These are phyloP conservation scores for Rutpela maculata DNA, from an alignment of 2,888 invertebrate genomes.

Conservation along the genomic window DNA sequence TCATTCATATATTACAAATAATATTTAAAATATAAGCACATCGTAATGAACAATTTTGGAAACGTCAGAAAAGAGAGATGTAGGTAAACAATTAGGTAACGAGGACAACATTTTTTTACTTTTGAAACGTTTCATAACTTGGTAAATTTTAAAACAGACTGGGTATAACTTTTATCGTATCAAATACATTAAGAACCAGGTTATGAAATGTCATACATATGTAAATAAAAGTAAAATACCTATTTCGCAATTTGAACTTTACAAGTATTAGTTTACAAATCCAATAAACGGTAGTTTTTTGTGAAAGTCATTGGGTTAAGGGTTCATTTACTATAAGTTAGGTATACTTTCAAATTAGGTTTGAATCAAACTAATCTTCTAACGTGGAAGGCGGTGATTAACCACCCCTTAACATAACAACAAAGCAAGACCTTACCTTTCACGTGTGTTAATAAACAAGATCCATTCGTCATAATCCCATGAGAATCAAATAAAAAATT, in stretches of 20 bases:
- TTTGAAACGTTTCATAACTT: no score
- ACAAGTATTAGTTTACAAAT: background rate
- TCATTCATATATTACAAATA: no score
- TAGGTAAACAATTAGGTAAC: no score
- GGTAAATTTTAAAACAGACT: no score
- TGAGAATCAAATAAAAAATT: conserved; percentile 43
- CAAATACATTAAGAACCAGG: background rate
- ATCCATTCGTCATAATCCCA: conserved; percentile 57
- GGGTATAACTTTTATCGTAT: background rate
- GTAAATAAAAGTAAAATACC: background rate
- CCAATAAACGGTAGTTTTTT: background rate
- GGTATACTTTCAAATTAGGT: no score
- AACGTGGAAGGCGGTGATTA: background rate
- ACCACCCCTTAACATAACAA: background rate
- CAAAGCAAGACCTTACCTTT: conserved; percentile 45
- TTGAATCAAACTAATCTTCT: no score
- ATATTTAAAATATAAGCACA: no score
- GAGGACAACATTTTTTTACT: no score
- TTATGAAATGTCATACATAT: background rate
- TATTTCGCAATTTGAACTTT: background rate
- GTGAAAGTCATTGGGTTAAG: background rate
- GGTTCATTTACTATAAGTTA: no score
- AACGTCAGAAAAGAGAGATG: no score
- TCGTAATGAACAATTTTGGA: no score
- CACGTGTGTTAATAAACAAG: conserved; percentile 40